These are phyloP conservation scores for Arenaria interpres DNA, from an alignment of 2,113 vertebrate genomes.

Conservation along the genomic window DNA sequence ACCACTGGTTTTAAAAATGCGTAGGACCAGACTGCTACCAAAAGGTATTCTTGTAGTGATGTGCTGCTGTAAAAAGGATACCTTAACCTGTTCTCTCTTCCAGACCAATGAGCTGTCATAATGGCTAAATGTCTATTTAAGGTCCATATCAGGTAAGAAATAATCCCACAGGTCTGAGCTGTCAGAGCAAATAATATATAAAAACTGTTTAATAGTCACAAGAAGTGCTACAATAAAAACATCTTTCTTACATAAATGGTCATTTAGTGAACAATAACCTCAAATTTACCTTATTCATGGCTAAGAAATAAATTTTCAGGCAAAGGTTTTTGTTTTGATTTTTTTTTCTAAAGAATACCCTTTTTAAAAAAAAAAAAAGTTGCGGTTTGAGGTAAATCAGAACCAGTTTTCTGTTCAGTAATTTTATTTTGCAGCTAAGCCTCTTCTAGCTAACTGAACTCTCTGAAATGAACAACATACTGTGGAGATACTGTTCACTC, in stretches of 20 bases:
- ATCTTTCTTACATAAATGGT: background rate
- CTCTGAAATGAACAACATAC: background rate
- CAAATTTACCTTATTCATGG: background rate
- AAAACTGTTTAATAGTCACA: background rate
- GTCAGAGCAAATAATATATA: background rate
- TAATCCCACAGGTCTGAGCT: background rate
- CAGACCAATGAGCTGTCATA: background rate
- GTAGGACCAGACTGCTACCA: background rate
- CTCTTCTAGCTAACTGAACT: background rate
- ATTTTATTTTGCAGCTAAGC: background rate
- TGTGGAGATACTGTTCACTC: background rate
- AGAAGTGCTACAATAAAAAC: background rate
- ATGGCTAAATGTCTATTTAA: background rate
- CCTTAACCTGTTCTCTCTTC: background rate
- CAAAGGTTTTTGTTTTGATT: fast-evolving
- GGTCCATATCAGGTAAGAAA: background rate
- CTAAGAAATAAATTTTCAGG: background rate
- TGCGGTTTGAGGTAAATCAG: background rate
- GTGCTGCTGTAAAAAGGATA: background rate
- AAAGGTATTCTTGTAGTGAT: background rate
- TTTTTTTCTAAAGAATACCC: background rate
- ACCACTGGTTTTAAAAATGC: background rate
- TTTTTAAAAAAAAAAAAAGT: background rate
- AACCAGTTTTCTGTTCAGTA: background rate
- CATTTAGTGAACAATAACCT: background rate